A percentile compares a stretch with the other conserved stretches of the same genome.
phyloP scores from a whole-genome alignment of 2,888 invertebrate genomes.

The Caprella mutica region DNA sequence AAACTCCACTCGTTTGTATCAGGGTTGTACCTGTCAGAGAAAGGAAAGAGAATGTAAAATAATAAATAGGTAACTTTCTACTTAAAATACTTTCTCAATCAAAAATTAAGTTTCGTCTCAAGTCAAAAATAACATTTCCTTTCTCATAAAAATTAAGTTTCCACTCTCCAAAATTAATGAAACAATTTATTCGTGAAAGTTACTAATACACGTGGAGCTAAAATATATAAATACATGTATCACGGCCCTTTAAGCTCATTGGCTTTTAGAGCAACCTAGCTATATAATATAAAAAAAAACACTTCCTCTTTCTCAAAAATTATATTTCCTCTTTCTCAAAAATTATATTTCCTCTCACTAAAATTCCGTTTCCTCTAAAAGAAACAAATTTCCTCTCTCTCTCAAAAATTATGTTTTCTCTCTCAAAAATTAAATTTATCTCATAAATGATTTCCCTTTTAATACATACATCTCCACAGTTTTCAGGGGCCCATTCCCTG shows the following conservation, averaged over 20 bases:
- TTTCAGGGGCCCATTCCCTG: conserved; percentile 66
- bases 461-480: conserved; percentile 69
- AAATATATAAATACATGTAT: no score
- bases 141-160: no score
- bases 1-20: conserved; percentile 41
- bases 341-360: conserved; percentile 61
- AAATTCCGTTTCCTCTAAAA: conserved; percentile 71
- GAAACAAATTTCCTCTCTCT: no score
- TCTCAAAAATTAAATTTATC: no score
- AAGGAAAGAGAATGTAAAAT: neutral
- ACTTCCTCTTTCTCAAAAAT: conserved; percentile 57
- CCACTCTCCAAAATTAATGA: no score
- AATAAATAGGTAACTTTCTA: neutral
- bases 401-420: no score
- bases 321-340: conserved; percentile 57
- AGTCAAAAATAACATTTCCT: no score
- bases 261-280: no score
- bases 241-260: no score
- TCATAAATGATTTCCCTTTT: neutral
- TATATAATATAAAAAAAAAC: conserved; percentile 46
- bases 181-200: no score
- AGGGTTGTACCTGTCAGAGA: conserved; percentile 8
- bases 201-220: no score
- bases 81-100: neutral
- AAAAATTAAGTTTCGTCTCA: neutral